Base-by-base conservation (phyloP, 2,113 vertebrate species). In the Suricata suricatta region DNA sequence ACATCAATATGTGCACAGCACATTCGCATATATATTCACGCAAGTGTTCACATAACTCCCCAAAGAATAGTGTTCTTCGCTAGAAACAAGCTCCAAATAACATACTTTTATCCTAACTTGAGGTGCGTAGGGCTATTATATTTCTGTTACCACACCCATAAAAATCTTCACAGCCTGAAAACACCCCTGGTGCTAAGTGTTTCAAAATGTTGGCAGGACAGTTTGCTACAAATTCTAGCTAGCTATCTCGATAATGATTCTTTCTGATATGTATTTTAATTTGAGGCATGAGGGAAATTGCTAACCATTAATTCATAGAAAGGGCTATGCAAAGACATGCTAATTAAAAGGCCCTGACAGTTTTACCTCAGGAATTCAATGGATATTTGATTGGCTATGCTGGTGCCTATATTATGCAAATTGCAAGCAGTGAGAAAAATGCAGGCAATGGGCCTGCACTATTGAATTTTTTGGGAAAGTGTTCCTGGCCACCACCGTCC, bases 401-500 rank as follows among this genome's bases (percentile, higher is more conserved):
- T 95, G 88, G 74, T 92, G 27, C 33, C 63, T 54, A 44, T 25
- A 64, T 0, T 77, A 72, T 63, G n/a, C n/a, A 68, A 66, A 76
- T 12, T 11, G 72, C 27, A 95, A 95, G 68, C 74, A 95, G 25
- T 14, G 16, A 64, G 64, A 95, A 96, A 90, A 90, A 50, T 83
- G 5, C 14, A 92, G 50, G 10, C 3, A 91, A 94, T 68, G 80
- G 63, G 96, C 74, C 93, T 83, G 64, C 82, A 1, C 4, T 74
- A 83, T 8, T 97, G 35, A 98, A 66, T 97, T 96, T 98, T 94
- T 95, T 95, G 94, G 41, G 96, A 97, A 97, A 96, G 21, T 44
- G 3, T 97, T 97, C 93, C 86, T 83, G 86, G 92, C 21, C 31
- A 87, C 50, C 85, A 63, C n/a, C 47, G 71, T 80, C 68, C 96